Percentiles rank a stretch among this genome's conserved stretches.
phyloP scores from a whole-genome alignment of 2,888 invertebrate species.

The Acanthococcus lagerstroemiae region DNA sequence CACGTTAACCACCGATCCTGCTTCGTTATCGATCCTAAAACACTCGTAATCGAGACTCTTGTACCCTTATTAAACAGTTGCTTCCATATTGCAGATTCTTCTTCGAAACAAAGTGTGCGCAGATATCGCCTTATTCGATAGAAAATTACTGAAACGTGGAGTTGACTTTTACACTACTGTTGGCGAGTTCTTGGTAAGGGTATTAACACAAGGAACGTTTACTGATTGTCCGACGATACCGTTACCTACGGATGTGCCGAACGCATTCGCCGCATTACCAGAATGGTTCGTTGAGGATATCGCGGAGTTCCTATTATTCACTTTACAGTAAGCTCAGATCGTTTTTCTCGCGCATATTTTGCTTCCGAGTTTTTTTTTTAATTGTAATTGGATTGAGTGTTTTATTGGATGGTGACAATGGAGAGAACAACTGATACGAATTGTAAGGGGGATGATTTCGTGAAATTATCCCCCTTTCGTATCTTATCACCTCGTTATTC shows the following conservation, averaged over 20 bases:
- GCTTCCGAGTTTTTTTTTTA: background rate
- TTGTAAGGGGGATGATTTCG: no score
- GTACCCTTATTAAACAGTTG: background rate
- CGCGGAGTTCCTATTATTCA: constrained; percentile 87
- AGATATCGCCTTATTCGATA: constrained; percentile 80
- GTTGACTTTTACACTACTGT: constrained; percentile 80
- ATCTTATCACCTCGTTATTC: no score
- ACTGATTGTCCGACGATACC: constrained; percentile 36
- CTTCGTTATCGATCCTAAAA: no score
- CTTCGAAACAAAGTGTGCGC: constrained; percentile 70
- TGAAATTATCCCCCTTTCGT: no score
- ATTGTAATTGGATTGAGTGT: background rate
- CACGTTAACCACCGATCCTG: no score
- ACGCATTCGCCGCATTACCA: constrained; percentile 79
- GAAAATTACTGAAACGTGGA: constrained; percentile 66
- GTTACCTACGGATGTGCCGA: constrained; percentile 50
- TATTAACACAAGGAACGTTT: constrained; percentile 46
- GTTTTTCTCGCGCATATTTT: background rate
- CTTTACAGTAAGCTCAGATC: constrained; percentile 66
- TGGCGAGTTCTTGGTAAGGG: constrained; percentile 62
- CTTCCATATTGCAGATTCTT: constrained; percentile 35
- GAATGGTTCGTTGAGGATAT: constrained; percentile 98
- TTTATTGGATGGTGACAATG: no score
- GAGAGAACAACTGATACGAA: no score
- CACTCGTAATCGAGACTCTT: background rate